A percentile compares a stretch with the other conserved stretches of the same genome.
phyloP scores from a whole-genome alignment of 2,888 invertebrate species.

The Chrysotoxum bicinctum region DNA sequence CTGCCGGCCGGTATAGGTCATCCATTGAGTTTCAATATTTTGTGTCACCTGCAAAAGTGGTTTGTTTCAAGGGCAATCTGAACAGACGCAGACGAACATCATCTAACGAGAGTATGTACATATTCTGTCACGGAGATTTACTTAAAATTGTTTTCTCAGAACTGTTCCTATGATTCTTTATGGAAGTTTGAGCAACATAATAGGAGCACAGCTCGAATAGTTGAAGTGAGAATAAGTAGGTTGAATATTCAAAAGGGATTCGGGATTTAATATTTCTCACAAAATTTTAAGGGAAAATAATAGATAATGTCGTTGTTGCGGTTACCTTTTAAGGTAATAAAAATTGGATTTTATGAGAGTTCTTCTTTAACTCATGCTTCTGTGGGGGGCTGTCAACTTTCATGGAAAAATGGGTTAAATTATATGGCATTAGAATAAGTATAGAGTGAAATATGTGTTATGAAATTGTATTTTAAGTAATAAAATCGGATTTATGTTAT shows the following conservation, averaged over 20 bases:
- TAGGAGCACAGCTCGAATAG: neutral
- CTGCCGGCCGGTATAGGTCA: slow-evolving; percentile 50
- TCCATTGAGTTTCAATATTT: neutral
- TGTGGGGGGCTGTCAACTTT: neutral
- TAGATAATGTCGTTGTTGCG: neutral
- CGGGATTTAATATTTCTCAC: neutral
- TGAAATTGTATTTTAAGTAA: too few species aligned
- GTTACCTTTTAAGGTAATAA: neutral
- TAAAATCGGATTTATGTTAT: too few species aligned
- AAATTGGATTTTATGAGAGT: neutral
- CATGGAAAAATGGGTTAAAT: neutral
- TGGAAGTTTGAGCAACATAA: neutral
- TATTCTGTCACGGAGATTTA: too few species aligned
- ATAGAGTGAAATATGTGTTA: too few species aligned
- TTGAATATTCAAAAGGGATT: neutral
- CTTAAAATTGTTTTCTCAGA: neutral
- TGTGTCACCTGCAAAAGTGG: slow-evolving; percentile 24
- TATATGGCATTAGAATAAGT: neutral
- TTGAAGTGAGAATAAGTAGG: neutral
- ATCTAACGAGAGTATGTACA: too few species aligned
- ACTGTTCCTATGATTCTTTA: neutral
- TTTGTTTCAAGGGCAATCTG: slow-evolving; percentile 34
- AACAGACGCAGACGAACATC: slow-evolving; percentile 26
- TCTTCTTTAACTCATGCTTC: neutral
- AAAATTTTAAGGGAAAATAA: neutral